Base-by-base conservation (phyloP, 2,113 vertebrate species). In the Chloropsis hardwickii region DNA sequence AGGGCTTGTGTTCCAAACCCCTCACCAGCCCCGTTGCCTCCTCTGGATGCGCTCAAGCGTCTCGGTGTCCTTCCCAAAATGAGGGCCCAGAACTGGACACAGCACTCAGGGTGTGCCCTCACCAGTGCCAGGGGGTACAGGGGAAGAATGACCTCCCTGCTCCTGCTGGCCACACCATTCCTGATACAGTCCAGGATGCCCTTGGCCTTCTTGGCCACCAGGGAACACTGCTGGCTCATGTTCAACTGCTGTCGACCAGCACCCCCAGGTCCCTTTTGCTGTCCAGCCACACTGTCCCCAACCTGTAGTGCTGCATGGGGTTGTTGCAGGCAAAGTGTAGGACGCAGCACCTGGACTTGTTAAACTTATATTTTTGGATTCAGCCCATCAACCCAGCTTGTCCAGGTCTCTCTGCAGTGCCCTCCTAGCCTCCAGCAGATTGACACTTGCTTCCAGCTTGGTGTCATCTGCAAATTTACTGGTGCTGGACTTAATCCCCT, bases 41-140 rank as follows among this genome's bases (percentile, higher is more conserved):
- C 23, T 64, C 58, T 54, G 48, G 23, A 39, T 0, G 0, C 0
- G 0, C 28, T 39, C 9, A 0, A 54, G 18, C 0, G 0, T 39
- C 58, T 39, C 58, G 8, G 12, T 0, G 0, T 37, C 53, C 28
- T 48, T 40, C 42, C 53, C 12, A 2, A 81, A 28, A 35, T 69
- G 64, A n/a, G 42, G 53, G 42, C 1, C 5, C 53, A 48, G 5
- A 50, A 2, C 44, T 58, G 65, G 24, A 23, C 24, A 15, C 35
- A 29, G 35, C 4, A 29, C 79, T 35, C 14, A 1, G 14, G 7
- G 19, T n/a, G 9, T 0, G 2, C 2, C 35, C 79, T 50, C 37
- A 50, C 12, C 29, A 29, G 12, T 51, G 12, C 45, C 0, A 0
- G n/a, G n/a, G n/a, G 1, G 54, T 12, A 24, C 12, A 82, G 24